A percentile compares a stretch with the other conserved stretches of the same genome.
phyloP scores from a whole-genome alignment of 2,113 vertebrate genomes.

The Triplophysa tibetana region DNA sequence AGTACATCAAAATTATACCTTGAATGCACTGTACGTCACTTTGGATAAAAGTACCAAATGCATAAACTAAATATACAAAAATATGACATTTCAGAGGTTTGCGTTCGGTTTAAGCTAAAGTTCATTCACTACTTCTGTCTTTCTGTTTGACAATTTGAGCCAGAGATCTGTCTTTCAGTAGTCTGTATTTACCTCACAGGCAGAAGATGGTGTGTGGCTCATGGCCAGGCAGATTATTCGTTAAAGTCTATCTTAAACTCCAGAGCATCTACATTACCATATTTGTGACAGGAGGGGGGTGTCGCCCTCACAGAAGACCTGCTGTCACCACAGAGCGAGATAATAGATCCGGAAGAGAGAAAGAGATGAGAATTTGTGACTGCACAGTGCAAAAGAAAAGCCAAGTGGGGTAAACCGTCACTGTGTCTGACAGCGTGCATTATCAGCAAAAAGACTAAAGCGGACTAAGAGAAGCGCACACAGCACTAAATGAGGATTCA shows the following conservation, averaged over 20 bases:
- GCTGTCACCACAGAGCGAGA: conserved; percentile 30
- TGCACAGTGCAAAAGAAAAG: neutral
- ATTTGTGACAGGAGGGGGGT: conserved; percentile 14
- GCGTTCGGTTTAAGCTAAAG: neutral
- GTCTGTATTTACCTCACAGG: conserved; percentile 32
- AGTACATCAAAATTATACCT: too few species aligned
- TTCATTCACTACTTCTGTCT: neutral
- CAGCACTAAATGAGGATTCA: neutral
- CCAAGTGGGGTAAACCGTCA: neutral
- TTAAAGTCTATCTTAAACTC: conserved; percentile 38
- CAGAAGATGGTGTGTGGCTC: conserved; percentile 35
- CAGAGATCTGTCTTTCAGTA: conserved; percentile 24
- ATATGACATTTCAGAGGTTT: neutral
- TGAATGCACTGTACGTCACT: too few species aligned
- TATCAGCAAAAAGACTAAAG: neutral
- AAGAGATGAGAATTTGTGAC: neutral
- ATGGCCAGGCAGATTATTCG: conserved; percentile 45
- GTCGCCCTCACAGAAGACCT: conserved; percentile 35
- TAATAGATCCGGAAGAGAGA: neutral
- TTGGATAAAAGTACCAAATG: too few species aligned
- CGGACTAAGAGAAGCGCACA: neutral
- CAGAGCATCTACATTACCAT: conserved; percentile 43
- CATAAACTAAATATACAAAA: neutral
- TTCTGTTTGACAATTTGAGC: neutral
- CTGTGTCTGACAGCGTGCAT: neutral